Percentiles rank a stretch among this genome's conserved stretches.
Conservation (phyloP, 2,888 invertebrate genomes). For the Esperia sulphurella region DNA sequence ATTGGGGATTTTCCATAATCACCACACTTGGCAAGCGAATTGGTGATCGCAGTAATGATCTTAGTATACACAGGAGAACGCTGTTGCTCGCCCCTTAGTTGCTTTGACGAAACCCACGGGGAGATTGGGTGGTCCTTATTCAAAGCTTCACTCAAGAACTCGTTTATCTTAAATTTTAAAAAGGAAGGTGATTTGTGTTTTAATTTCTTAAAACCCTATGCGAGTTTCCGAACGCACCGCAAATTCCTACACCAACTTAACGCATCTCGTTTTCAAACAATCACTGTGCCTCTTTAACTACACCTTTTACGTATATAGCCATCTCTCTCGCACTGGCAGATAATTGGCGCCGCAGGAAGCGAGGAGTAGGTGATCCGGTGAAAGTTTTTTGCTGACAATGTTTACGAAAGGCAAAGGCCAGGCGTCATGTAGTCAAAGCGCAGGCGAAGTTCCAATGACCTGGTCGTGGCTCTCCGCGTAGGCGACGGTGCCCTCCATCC, state of each 20-base stretch:
- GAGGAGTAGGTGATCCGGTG: conserved; percentile 64
- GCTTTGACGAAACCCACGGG: too few species aligned
- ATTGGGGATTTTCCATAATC: too few species aligned
- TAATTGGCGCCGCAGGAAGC: conserved; percentile 63
- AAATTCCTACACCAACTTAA: conserved; percentile 34
- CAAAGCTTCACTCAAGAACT: too few species aligned
- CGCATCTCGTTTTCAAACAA: conserved; percentile 17
- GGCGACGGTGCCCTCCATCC: conserved; percentile 97
- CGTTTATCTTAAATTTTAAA: too few species aligned
- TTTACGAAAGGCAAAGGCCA: too few species aligned
- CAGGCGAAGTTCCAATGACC: conserved; percentile 46
- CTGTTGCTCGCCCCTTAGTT: too few species aligned
- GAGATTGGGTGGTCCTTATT: too few species aligned
- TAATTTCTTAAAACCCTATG: background rate
- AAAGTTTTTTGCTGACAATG: too few species aligned
- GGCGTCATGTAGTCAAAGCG: background rate
- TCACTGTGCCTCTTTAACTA: conserved; percentile 26
- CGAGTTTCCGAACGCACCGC: conserved; percentile 29
- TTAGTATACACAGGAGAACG: too few species aligned
- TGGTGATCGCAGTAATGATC: too few species aligned
- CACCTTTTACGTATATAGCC: conserved; percentile 9
- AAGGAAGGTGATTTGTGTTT: too few species aligned
- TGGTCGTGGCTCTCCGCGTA: conserved; percentile 99
- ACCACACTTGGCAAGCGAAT: too few species aligned
- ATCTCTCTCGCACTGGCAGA: conserved; percentile 39